These are phyloP conservation scores for Telmatochromis bifrenatus DNA, from an alignment of 2,113 vertebrate species.

Conservation along the genomic window DNA sequence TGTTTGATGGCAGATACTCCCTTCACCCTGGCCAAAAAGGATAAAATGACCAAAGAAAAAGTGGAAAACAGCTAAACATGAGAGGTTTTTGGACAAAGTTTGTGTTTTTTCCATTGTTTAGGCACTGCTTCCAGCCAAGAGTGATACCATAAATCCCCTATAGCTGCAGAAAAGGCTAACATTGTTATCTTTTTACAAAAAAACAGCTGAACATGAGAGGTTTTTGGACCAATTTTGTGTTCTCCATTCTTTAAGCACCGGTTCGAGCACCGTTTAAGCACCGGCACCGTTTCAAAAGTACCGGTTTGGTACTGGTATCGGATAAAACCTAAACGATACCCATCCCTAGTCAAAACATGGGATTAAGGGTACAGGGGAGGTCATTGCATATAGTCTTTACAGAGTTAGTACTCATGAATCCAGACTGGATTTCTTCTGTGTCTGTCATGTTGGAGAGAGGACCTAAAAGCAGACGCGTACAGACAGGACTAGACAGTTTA, in stretches of 20 bases:
- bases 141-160: fast-evolving
- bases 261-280: fast-evolving
- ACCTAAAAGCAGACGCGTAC: background rate
- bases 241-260: fast-evolving
- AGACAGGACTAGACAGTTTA: background rate
- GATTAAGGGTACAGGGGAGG: background rate
- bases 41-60: fast-evolving
- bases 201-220: fast-evolving
- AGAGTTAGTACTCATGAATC: background rate
- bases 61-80: background rate
- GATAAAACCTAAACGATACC: background rate
- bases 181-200: background rate
- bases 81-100: no score
- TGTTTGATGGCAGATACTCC: no score
- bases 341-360: background rate
- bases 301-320: background rate
- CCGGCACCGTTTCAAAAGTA: fast-evolving
- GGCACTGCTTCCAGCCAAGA: no score
- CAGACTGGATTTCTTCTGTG: background rate
- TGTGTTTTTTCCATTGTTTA: no score
- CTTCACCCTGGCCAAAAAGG: background rate
- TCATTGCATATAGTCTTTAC: background rate
- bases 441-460: background rate
- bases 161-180: no score
- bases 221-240: background rate